phyloP scores from a whole-genome alignment of 2,113 vertebrate species.

The Paracanthobrama guichenoti region DNA sequence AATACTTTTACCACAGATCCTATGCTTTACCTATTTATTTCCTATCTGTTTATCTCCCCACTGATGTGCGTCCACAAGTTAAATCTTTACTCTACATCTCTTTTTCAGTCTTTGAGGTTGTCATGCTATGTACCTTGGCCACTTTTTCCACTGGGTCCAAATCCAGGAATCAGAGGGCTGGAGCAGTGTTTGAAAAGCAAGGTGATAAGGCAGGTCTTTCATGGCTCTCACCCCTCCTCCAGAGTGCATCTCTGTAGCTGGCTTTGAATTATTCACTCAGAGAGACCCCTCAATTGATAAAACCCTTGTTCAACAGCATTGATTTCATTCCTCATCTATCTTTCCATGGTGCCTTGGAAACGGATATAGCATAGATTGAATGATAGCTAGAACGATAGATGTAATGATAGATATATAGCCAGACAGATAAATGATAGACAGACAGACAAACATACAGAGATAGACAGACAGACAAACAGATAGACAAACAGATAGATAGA shows the following conservation, averaged over 20 bases:
- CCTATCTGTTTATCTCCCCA: neutral
- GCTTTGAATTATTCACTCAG: constrained; percentile 85
- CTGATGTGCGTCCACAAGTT: neutral
- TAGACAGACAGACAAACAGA: no score
- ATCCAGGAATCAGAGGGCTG: constrained; percentile 46
- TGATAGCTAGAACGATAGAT: neutral
- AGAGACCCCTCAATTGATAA: constrained; percentile 77
- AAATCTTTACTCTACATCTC: neutral
- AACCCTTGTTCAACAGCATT: constrained; percentile 78
- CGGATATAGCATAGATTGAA: neutral
- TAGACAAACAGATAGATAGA: neutral
- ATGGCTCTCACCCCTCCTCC: constrained; percentile 63
- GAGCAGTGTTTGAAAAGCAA: constrained; percentile 28
- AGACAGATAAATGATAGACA: neutral
- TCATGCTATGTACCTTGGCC: neutral
- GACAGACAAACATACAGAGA: neutral
- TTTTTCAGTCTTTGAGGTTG: neutral
- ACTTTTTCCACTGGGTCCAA: neutral
- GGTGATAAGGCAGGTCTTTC: constrained; percentile 55
- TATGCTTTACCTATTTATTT: neutral
- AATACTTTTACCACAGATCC: neutral
- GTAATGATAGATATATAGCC: neutral
- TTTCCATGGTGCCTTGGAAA: constrained; percentile 57
- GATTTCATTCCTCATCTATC: constrained; percentile 73
- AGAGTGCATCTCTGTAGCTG: constrained; percentile 71